Conservation (phyloP, 2,888 invertebrate species). For the Cistogaster globosa region DNA sequence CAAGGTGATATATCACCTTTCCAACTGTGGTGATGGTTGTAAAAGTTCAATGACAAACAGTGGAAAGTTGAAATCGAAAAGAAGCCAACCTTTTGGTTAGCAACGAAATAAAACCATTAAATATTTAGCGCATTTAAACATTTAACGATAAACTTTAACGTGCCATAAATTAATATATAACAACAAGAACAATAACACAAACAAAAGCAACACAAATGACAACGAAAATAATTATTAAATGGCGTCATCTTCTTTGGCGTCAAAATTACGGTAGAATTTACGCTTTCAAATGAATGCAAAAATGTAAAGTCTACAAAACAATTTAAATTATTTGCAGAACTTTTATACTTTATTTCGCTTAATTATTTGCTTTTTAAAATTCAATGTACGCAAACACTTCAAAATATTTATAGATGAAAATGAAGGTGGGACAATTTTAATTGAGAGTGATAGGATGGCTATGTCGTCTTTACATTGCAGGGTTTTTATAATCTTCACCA, state of each 20-base stretch:
- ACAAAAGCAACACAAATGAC: slow-evolving; percentile 15
- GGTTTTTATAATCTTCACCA: no score
- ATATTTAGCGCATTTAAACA: slow-evolving; percentile 40
- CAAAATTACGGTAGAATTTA: slow-evolving; percentile 48
- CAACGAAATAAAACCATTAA: slow-evolving; percentile 7
- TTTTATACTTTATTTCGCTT: not conserved
- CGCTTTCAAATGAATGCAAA: slow-evolving; percentile 41
- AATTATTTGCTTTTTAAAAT: not conserved
- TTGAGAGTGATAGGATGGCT: no score
- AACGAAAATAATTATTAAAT: slow-evolving; percentile 53
- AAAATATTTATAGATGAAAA: not conserved
- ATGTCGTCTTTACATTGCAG: no score
- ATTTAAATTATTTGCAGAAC: not conserved
- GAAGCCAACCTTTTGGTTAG: not conserved
- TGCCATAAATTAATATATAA: slow-evolving; percentile 46
- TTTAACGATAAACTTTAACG: slow-evolving; percentile 45
- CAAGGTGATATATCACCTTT: no score
- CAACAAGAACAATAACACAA: not conserved
- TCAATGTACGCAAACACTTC: not conserved
- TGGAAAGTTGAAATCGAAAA: slow-evolving; percentile 22
- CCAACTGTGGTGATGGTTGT: no score
- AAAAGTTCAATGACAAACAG: slow-evolving; percentile 3
- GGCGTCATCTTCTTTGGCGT: slow-evolving; percentile 66
- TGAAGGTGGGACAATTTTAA: not conserved
- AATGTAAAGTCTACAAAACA: not conserved